These are phyloP conservation scores for Cetonia aurata DNA, from an alignment of 2,888 invertebrate genomes.

Conservation along the genomic window DNA sequence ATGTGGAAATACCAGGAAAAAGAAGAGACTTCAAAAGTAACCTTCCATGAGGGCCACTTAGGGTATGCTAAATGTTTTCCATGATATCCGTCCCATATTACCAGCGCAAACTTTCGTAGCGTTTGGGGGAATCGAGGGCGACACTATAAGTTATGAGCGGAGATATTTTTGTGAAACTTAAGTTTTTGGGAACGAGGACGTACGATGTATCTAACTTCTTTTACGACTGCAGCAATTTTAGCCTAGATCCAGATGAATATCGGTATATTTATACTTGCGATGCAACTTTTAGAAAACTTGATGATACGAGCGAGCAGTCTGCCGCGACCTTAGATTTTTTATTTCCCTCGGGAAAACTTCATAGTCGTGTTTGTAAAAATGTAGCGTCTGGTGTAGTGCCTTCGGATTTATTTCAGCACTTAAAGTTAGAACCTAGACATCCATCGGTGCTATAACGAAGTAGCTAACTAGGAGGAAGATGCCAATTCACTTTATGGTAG, in stretches of 20 bases:
- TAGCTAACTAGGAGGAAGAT: too few species aligned
- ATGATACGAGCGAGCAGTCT: constrained; percentile 20
- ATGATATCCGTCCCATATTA: constrained; percentile 9
- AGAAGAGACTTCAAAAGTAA: background rate
- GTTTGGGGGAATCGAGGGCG: constrained; percentile 19
- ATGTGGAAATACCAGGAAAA: too few species aligned
- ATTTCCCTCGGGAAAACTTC: background rate
- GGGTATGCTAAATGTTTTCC: constrained; percentile 25
- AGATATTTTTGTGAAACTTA: constrained; percentile 23
- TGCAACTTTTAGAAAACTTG: constrained; percentile 26
- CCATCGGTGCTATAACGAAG: too few species aligned
- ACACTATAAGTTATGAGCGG: constrained; percentile 19
- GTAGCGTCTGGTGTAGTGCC: background rate
- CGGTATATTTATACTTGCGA: constrained; percentile 27
- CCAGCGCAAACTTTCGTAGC: constrained; percentile 17
- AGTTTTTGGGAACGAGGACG: constrained; percentile 13
- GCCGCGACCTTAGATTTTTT: constrained; percentile 4
- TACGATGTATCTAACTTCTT: constrained; percentile 4
- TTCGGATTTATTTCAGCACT: constrained; percentile 10
- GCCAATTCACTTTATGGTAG: too few species aligned
- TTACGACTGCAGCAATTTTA: constrained; percentile 27
- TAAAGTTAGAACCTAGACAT: background rate
- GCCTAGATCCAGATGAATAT: constrained; percentile 32
- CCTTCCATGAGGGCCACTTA: constrained; percentile 4
- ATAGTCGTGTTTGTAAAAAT: constrained; percentile 7